Conservation (phyloP, 2,113 vertebrate species). For the Elaphurus davidianus region DNA sequence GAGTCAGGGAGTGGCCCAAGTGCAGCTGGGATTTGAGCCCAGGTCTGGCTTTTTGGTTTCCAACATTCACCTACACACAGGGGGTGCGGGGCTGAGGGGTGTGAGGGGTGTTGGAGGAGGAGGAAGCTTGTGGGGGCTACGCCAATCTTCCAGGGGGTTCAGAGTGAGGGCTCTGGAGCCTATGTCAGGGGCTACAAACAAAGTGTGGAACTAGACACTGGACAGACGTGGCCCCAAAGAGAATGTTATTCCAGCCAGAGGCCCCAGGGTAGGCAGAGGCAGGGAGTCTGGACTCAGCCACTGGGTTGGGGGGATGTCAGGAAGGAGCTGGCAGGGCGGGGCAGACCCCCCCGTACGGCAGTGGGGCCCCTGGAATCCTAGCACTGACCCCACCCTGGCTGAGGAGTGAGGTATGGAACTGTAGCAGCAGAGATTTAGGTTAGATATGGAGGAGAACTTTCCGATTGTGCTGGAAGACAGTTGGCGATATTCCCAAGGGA, state of each 20-base stretch:
- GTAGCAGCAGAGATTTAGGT: constrained; percentile 47
- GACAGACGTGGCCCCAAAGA: not conserved
- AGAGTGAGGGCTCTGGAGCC: no score
- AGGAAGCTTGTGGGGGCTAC: not conserved
- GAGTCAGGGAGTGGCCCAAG: not conserved
- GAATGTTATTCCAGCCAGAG: not conserved
- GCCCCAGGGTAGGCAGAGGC: rapidly evolving
- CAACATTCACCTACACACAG: rapidly evolving
- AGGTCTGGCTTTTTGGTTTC: not conserved
- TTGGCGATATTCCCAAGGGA: not conserved
- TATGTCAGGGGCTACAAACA: not conserved
- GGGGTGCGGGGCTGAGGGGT: rapidly evolving
- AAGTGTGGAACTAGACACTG: no score
- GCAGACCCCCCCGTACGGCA: not conserved
- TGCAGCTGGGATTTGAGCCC: not conserved
- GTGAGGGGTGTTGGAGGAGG: rapidly evolving
- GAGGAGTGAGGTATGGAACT: not conserved
- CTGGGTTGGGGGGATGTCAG: rapidly evolving
- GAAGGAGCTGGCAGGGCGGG: rapidly evolving
- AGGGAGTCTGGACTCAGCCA: not conserved
- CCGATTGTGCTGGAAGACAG: not conserved
- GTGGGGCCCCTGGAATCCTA: not conserved
- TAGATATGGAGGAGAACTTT: constrained; percentile 59
- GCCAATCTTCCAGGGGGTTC: not conserved
- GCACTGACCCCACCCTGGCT: not conserved